Percentiles rank a stretch among this genome's conserved stretches.
phyloP scores from a whole-genome alignment of 2,797 vertebrate genomes.

The Sebastes minor region DNA sequence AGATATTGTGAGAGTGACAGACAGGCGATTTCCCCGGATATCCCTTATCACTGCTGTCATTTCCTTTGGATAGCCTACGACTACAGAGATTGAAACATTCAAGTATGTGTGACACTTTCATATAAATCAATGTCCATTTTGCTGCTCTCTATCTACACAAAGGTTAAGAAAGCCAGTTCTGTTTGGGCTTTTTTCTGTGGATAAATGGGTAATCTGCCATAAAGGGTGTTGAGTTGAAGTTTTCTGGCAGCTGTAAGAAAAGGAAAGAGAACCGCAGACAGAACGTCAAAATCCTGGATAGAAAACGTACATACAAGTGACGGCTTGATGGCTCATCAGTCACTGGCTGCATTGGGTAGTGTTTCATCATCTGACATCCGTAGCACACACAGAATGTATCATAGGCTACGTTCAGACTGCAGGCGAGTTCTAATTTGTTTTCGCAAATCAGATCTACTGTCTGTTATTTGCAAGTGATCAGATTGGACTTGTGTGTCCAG shows the following conservation, averaged over 20 bases:
- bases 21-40: not conserved
- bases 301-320: too few relatives aligned
- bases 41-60: not conserved
- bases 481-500: too few relatives aligned
- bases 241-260: not conserved
- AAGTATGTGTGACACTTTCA: conserved; percentile 13
- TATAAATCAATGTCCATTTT: conserved; percentile 15
- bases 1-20: not conserved
- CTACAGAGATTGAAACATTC: not conserved
- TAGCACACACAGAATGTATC: not conserved
- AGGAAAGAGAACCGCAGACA: not conserved
- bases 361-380: not conserved
- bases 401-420: too few relatives aligned
- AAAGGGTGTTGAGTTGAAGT: not conserved
- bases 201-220: not conserved
- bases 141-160: not conserved
- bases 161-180: not conserved
- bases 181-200: not conserved
- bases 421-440: not conserved
- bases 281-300: not conserved
- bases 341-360: not conserved
- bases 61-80: not conserved
- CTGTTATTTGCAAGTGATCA: too few relatives aligned
- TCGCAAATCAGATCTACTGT: not conserved
- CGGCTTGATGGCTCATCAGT: not conserved